Base-by-base conservation (phyloP, 2,797 vertebrate species). In the Tokudaia muenninki region DNA sequence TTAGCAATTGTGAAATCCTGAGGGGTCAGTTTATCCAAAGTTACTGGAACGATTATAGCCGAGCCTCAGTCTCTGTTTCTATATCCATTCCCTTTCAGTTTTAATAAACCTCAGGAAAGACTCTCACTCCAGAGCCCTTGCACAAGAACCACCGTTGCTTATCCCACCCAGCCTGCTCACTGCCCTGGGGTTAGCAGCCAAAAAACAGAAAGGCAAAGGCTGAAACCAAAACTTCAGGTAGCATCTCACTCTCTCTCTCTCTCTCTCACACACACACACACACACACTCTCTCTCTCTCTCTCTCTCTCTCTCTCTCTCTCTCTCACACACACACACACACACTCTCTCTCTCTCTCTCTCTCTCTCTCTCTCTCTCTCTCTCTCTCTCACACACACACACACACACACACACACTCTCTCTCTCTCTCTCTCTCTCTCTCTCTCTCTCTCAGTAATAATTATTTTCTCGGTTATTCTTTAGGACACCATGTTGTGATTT, bases 1-100 rank as follows among this genome's bases (percentile, higher is more conserved):
- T 75, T 34, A 81, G 96, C 19, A n/a, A 29, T 37, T 87, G 87
- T 50, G 92, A 92, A 90, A 92, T 63, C 72, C 92, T 24, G 87
- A 63, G 59, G 91, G 92, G 91, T 93, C 91, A 93, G 95, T 78
- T 95, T 94, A 93, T 72, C 50, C 82, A 31, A 78, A 87, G 95
- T 24, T 13, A 87, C 87, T 37, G 6, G 74, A 75, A 52, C 41
- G 1, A 22, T 75, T 37, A 80, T 19, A 24, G 55, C 93, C 26
- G 13, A 22, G 87, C 57, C 84, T 70, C 59, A 19, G 87, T 52
- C 84, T 70, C 59, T 41, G 3, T 12, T 41, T 90, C 47, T n/a
- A 79, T 3, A 0, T 22, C 34, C 77, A 44, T 59, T 24, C 1
- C 78, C 74, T 93, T 19, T 29, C 11, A 47, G 77, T 67, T 75